Evolutionary conservation across 2,888 invertebrate genomes (phyloP).

Genomic region (Lepidocyrtoides sp.): DNA sequence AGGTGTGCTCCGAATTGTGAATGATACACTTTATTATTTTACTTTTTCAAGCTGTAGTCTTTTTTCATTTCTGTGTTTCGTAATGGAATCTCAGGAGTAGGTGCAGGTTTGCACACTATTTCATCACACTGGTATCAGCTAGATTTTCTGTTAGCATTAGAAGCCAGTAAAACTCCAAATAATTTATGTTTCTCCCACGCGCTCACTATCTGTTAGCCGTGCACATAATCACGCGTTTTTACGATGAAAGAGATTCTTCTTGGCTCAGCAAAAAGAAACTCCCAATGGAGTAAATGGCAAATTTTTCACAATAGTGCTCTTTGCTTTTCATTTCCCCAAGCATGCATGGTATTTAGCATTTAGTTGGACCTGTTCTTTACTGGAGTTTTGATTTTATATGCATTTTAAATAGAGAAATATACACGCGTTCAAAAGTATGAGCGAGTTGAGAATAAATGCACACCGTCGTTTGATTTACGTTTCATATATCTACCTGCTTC

Average conservation of each 20-base stretch:
- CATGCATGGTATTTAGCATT: neutral
- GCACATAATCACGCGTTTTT: slow-evolving; percentile 50
- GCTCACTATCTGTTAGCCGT: slow-evolving; percentile 21
- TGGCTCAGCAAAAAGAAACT: slow-evolving; percentile 17
- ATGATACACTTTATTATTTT: slow-evolving; percentile 28
- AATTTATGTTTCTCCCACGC: slow-evolving; percentile 77
- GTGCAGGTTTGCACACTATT: neutral
- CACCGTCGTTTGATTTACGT: neutral
- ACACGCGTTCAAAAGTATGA: neutral
- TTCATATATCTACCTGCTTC: slow-evolving; percentile 20
- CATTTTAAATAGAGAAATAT: neutral
- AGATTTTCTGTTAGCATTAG: slow-evolving; percentile 19
- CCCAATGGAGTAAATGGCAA: slow-evolving; percentile 40
- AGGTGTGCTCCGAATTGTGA: neutral
- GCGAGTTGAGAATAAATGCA: slow-evolving; percentile 10
- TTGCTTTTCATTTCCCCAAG: neutral
- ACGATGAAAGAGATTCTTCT: slow-evolving; percentile 50
- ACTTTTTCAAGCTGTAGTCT: neutral
- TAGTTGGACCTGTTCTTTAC: neutral
- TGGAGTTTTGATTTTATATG: neutral
- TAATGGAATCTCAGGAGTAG: neutral
- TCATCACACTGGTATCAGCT: neutral
- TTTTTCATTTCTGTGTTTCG: neutral
- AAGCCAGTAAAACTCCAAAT: slow-evolving; percentile 61
- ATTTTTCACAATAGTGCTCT: slow-evolving; percentile 25